These are phyloP conservation scores for Ginglymostoma cirratum DNA, from an alignment of 2,113 vertebrate species.

Conservation along the genomic window DNA sequence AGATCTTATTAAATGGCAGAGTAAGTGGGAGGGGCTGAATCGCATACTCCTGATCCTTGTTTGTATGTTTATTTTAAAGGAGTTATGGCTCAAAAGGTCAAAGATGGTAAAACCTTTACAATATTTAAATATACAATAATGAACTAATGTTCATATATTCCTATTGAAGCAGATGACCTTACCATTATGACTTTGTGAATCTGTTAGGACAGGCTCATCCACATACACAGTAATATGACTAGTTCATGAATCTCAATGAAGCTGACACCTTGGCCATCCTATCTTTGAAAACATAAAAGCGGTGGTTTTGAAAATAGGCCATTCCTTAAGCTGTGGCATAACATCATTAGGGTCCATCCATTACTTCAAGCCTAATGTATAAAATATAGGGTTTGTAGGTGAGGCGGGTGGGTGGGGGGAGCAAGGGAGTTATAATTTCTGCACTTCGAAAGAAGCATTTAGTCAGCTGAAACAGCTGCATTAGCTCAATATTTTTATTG, in stretches of 20 bases:
- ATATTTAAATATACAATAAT: background rate
- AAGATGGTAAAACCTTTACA: background rate
- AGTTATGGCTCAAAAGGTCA: background rate
- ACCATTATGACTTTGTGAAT: background rate
- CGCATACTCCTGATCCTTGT: no score
- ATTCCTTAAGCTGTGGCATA: background rate
- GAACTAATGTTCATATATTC: background rate
- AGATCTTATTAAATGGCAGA: no score
- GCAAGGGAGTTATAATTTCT: background rate
- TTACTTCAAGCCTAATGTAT: background rate
- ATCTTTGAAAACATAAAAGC: background rate
- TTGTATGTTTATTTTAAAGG: background rate
- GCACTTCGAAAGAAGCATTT: slow-evolving; percentile 2
- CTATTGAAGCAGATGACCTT: background rate
- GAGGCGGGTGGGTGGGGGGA: background rate
- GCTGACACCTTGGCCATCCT: background rate
- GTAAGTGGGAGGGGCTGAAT: no score
- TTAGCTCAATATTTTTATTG: slow-evolving; percentile 22
- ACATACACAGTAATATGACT: background rate
- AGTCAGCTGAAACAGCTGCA: slow-evolving; percentile 5
- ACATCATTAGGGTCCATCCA: background rate
- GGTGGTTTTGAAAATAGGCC: background rate
- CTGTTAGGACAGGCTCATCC: background rate
- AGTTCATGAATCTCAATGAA: background rate
- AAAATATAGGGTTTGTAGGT: background rate